Conservation (phyloP, 1,140 invertebrate species). For the Chironomus striatipennis region DNA sequence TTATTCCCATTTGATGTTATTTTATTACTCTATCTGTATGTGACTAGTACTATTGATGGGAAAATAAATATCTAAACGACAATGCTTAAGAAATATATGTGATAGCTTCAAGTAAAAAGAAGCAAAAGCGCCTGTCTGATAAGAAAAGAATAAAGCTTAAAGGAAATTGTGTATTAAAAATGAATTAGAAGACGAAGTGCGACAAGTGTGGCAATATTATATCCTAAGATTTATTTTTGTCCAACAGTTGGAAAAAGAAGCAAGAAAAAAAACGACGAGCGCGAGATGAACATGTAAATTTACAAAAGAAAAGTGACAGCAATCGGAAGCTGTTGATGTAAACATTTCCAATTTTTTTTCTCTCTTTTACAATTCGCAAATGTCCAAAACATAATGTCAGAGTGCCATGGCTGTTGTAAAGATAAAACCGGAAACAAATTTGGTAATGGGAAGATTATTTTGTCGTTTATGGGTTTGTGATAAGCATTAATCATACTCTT, state of each 20-base stretch:
- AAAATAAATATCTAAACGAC: slow-evolving; percentile 18
- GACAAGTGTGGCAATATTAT: neutral
- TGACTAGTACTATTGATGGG: slow-evolving; percentile 19
- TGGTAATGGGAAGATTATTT: no score
- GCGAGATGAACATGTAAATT: no score
- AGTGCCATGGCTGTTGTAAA: neutral
- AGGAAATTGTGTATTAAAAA: slow-evolving; percentile 16
- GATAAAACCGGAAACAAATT: no score
- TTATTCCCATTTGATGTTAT: slow-evolving; percentile 22
- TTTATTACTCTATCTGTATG: slow-evolving; percentile 15
- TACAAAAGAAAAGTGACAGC: no score
- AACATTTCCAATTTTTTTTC: neutral
- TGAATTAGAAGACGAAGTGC: neutral
- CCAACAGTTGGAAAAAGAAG: no score
- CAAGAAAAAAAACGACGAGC: no score
- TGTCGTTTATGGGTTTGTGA: no score
- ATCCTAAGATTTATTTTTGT: no score
- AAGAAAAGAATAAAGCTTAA: neutral
- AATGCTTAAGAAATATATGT: neutral
- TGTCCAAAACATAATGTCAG: neutral
- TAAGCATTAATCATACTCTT: no score
- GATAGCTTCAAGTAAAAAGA: no score
- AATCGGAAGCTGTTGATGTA: neutral
- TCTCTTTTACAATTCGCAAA: neutral
- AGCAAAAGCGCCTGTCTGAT: neutral